A percentile compares a stretch with the other conserved stretches of the same genome.
phyloP scores from a whole-genome alignment of 2,888 invertebrate species.

The Tetranychus truncatus region DNA sequence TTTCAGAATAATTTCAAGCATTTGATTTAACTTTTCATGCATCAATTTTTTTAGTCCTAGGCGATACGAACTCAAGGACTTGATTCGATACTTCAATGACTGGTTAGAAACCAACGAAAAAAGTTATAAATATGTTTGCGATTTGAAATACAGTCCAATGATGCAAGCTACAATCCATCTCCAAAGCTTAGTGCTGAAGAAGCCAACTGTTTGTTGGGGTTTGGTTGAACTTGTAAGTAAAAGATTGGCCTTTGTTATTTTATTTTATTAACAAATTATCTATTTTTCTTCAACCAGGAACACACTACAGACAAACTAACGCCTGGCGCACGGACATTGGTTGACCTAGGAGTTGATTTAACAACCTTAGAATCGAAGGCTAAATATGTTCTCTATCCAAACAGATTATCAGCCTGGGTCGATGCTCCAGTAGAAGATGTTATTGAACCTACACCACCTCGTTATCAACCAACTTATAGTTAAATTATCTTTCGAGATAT shows the following conservation, averaged over 20 bases:
- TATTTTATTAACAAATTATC: background rate
- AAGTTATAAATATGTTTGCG: constrained; percentile 48
- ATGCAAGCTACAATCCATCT: constrained; percentile 47
- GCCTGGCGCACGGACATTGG: constrained; percentile 50
- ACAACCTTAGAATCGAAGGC: constrained; percentile 29
- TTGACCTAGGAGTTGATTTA: constrained; percentile 65
- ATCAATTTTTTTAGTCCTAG: constrained; percentile 44
- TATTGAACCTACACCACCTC: background rate
- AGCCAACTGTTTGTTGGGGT: constrained; percentile 56
- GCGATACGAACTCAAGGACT: constrained; percentile 54
- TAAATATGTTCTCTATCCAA: background rate
- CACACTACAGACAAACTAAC: constrained; percentile 50
- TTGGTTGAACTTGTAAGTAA: constrained; percentile 51
- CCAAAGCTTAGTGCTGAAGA: constrained; percentile 43
- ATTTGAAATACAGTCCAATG: constrained; percentile 51
- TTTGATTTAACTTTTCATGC: background rate
- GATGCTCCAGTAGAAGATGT: background rate
- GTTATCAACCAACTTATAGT: background rate
- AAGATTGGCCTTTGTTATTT: background rate
- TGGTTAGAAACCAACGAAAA: constrained; percentile 50
- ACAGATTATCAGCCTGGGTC: background rate
- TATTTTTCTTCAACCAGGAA: constrained; percentile 40
- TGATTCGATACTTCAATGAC: constrained; percentile 63
- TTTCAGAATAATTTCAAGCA: background rate
- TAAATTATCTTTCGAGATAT: no score